Evolutionary conservation across 2,113 vertebrate species (phyloP).

Genomic region (Podiceps cristatus): DNA sequence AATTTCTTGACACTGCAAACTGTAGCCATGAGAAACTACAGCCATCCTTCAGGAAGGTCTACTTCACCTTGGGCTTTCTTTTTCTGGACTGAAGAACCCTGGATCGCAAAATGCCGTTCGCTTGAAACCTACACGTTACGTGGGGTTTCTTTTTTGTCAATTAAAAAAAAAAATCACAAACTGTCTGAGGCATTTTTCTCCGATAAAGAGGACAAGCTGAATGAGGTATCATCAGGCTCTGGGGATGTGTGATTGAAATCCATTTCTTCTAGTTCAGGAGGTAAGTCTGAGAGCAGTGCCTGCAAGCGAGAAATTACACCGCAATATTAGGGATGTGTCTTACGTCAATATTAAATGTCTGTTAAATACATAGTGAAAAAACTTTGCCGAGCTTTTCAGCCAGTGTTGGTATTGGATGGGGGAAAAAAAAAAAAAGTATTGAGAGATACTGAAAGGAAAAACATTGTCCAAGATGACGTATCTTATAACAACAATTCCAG

Average conservation of each 20-base stretch:
- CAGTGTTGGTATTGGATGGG: background rate
- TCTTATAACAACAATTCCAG: background rate
- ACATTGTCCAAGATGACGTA: background rate
- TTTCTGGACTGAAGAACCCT: slow-evolving; percentile 45
- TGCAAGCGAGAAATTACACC: slow-evolving; percentile 57
- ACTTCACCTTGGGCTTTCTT: background rate
- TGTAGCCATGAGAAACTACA: slow-evolving; percentile 6
- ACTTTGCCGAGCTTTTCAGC: background rate
- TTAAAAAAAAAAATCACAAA: slow-evolving; percentile 73
- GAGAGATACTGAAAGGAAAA: background rate
- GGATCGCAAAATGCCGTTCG: slow-evolving; percentile 37
- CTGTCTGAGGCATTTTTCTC: slow-evolving; percentile 85
- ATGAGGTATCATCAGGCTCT: slow-evolving; percentile 82
- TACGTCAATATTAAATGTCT: background rate
- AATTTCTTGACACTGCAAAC: background rate
- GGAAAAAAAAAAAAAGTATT: background rate
- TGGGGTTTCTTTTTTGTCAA: background rate
- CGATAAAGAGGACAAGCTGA: slow-evolving; percentile 90
- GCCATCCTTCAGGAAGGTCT: slow-evolving; percentile 6
- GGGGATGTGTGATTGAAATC: slow-evolving; percentile 81
- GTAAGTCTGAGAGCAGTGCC: slow-evolving; percentile 94
- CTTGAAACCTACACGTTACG: slow-evolving; percentile 8
- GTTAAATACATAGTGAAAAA: background rate
- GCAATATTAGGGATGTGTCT: background rate
- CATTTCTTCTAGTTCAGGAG: slow-evolving; percentile 92